These are phyloP conservation scores for Molothrus aeneus DNA, from an alignment of 2,797 vertebrate genomes.

Conservation along the genomic window DNA sequence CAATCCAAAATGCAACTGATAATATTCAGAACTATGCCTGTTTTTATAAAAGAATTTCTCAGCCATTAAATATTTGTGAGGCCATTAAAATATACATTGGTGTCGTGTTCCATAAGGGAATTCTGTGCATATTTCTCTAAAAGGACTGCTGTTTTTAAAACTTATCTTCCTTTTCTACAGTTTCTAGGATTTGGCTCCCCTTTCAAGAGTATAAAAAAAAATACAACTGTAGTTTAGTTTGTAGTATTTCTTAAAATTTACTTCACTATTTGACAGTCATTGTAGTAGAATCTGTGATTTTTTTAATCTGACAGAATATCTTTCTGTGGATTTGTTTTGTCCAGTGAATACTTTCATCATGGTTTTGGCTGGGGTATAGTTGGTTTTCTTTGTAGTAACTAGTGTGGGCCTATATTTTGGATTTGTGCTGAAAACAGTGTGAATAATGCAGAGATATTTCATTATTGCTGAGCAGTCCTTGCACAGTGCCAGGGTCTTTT, in stretches of 20 bases:
- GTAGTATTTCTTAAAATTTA: background rate
- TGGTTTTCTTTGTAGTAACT: background rate
- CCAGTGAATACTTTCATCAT: background rate
- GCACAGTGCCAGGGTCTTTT: background rate
- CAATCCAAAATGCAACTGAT: background rate
- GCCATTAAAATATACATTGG: background rate
- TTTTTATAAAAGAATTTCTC: background rate
- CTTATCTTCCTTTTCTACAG: background rate
- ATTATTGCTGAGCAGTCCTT: background rate
- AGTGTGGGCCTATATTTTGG: background rate
- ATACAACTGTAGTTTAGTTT: background rate
- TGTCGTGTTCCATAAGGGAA: background rate
- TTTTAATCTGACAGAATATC: background rate
- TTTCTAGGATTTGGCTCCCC: background rate
- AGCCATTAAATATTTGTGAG: background rate
- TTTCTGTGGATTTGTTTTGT: background rate
- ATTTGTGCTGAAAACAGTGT: background rate
- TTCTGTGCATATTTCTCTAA: background rate
- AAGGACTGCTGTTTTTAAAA: background rate
- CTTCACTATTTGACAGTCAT: background rate
- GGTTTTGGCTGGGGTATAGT: background rate
- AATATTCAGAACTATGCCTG: background rate
- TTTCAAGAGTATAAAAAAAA: background rate
- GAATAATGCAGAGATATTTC: background rate
- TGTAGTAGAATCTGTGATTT: background rate